phyloP scores from a whole-genome alignment of 2,797 vertebrate genomes.

The Sebastolobus alascanus region DNA sequence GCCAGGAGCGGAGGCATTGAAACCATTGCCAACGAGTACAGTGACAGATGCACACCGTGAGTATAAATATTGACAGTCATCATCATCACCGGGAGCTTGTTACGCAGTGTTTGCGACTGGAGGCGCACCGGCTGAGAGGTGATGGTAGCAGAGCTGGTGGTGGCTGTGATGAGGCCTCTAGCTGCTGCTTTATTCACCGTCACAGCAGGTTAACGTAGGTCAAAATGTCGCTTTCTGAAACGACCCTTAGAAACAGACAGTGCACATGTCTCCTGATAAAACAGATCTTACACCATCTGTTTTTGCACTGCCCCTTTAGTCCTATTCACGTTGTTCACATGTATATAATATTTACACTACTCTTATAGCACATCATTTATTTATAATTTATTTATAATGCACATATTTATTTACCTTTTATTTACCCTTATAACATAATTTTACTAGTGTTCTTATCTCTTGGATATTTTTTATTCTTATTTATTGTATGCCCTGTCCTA shows the following conservation, averaged over 20 bases:
- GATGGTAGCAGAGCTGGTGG: slow-evolving; percentile 18
- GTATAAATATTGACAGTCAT: slow-evolving; percentile 76
- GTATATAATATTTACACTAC: too few species aligned
- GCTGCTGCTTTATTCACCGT: slow-evolving; percentile 30
- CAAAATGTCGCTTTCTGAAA: slow-evolving; percentile 31
- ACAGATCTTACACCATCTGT: too few species aligned
- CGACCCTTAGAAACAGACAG: background rate
- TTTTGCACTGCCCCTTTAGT: too few species aligned
- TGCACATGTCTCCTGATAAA: slow-evolving; percentile 15
- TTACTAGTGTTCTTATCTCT: too few species aligned
- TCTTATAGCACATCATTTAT: too few species aligned
- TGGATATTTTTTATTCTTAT: too few species aligned
- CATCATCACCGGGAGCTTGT: slow-evolving; percentile 52
- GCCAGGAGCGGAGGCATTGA: slow-evolving; percentile 96
- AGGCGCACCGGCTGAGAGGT: slow-evolving; percentile 31
- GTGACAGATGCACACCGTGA: slow-evolving; percentile 98
- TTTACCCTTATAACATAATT: too few species aligned
- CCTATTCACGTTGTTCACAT: too few species aligned
- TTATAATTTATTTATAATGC: too few species aligned
- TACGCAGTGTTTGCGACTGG: slow-evolving; percentile 74
- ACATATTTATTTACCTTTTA: too few species aligned
- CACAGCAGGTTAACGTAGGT: slow-evolving; percentile 48
- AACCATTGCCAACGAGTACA: slow-evolving; percentile 96
- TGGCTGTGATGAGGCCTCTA: slow-evolving; percentile 45
- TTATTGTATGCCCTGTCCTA: too few species aligned